Percentiles rank a stretch among this genome's conserved stretches.
Evolutionary conservation across 2,113 vertebrate genomes (phyloP).

Genomic region (Centrocercus urophasianus): DNA sequence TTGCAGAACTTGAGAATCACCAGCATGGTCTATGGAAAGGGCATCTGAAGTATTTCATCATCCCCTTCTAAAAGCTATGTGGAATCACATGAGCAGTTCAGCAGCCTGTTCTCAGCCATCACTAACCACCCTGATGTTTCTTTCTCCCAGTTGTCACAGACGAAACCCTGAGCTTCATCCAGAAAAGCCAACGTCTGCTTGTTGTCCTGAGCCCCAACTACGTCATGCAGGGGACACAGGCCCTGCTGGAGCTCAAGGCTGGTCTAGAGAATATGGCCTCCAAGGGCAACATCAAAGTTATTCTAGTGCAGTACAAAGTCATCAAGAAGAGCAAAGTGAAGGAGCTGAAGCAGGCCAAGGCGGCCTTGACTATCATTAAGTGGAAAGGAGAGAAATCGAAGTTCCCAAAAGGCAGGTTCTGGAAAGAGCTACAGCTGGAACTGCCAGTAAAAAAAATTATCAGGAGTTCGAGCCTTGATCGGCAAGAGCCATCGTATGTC

Average conservation of each 20-base stretch:
- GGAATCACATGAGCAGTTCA: background rate
- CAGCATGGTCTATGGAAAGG: background rate
- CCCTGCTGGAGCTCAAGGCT: conserved; percentile 95
- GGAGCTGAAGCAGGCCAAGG: conserved; percentile 88
- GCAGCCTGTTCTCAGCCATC: background rate
- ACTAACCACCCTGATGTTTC: conserved; percentile 77
- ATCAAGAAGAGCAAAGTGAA: conserved; percentile 86
- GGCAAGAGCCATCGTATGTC: conserved; percentile 46
- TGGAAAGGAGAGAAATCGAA: conserved; percentile 93
- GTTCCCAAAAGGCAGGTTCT: conserved; percentile 89
- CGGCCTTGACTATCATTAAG: conserved; percentile 88
- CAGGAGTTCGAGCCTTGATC: conserved; percentile 44
- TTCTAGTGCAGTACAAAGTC: conserved; percentile 92
- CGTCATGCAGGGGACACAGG: conserved; percentile 89
- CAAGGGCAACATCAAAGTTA: conserved; percentile 88
- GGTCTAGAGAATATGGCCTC: conserved; percentile 91
- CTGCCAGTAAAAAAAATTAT: conserved; percentile 82
- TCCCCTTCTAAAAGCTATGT: background rate
- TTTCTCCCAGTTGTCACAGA: conserved; percentile 93
- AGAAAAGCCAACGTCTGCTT: conserved; percentile 91
- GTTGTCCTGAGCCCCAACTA: conserved; percentile 94
- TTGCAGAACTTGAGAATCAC: background rate
- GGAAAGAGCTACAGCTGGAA: conserved; percentile 92
- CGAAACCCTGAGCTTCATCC: conserved; percentile 94
- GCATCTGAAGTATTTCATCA: background rate